Percentiles rank a stretch among this genome's conserved stretches.
Conservation (phyloP, 2,113 vertebrate genomes). For the Nematolebias whitei region DNA sequence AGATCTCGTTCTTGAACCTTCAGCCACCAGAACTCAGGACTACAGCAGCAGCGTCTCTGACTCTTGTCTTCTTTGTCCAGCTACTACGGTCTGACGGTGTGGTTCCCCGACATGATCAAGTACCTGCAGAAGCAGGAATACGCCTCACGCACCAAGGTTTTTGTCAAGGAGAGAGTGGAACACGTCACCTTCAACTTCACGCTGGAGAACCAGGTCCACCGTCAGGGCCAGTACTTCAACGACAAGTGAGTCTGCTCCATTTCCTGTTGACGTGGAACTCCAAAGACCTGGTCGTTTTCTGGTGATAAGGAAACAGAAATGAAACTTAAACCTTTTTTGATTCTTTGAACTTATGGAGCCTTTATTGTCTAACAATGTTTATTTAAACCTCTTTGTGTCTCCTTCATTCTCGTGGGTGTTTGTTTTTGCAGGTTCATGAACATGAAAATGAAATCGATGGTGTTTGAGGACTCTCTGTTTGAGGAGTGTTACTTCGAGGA, state of each 20-base stretch:
- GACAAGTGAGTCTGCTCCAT: slow-evolving; percentile 85
- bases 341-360: neutral
- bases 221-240: slow-evolving; percentile 93
- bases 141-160: slow-evolving; percentile 88
- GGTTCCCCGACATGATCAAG: slow-evolving; percentile 99
- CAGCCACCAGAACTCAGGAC: too few species aligned
- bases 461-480: slow-evolving; percentile 93
- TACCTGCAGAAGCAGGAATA: slow-evolving; percentile 94
- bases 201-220: slow-evolving; percentile 96
- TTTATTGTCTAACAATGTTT: too few species aligned
- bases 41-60: neutral
- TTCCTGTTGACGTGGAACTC: too few species aligned
- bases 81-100: slow-evolving; percentile 96
- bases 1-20: too few species aligned
- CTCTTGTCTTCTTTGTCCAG: slow-evolving; percentile 60
- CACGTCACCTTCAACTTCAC: slow-evolving; percentile 98
- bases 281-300: too few species aligned
- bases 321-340: neutral
- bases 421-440: slow-evolving; percentile 86
- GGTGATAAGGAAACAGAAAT: too few species aligned
- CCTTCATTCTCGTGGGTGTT: too few species aligned
- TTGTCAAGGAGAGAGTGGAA: slow-evolving; percentile 88
- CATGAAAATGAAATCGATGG: slow-evolving; percentile 93
- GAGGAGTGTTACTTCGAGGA: slow-evolving; percentile 98
- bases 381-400: too few species aligned